A percentile compares a stretch with the other conserved stretches of the same genome.
Conservation (phyloP, 2,797 vertebrate species). For the Brotula barbata region DNA sequence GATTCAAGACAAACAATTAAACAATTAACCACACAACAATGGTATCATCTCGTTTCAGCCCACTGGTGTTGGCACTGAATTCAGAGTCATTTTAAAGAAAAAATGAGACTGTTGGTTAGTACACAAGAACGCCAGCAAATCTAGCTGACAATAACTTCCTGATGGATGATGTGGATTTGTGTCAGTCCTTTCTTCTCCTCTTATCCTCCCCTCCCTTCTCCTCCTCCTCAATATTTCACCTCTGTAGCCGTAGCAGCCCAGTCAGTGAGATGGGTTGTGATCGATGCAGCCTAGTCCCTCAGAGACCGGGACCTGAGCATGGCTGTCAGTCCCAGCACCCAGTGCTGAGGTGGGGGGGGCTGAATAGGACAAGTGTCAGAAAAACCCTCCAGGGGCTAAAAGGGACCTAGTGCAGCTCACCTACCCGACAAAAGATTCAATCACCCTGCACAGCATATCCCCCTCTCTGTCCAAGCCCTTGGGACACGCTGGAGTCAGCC, state of each 20-base stretch:
- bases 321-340: conserved; percentile 88
- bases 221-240: conserved; percentile 37
- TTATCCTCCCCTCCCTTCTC: conserved; percentile 25
- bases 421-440: conserved; percentile 93
- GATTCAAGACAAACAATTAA: too few species aligned
- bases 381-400: conserved; percentile 80
- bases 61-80: too few species aligned
- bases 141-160: conserved; percentile 44
- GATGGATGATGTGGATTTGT: conserved; percentile 61
- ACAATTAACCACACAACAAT: too few species aligned
- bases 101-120: conserved; percentile 15
- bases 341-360: conserved; percentile 74
- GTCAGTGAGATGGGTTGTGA: conserved; percentile 83
- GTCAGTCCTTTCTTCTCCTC: conserved; percentile 36
- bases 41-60: too few species aligned
- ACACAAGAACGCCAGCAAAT: conserved; percentile 30
- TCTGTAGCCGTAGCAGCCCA: conserved; percentile 69
- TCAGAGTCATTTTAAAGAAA: too few species aligned
- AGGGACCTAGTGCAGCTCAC: conserved; percentile 82
- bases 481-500: conserved; percentile 66
- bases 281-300: conserved; percentile 84
- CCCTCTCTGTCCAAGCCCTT: conserved; percentile 48
- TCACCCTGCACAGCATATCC: conserved; percentile 72
- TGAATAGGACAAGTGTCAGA: conserved; percentile 87
- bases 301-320: conserved; percentile 82